Evolutionary conservation across 2,797 vertebrate species (phyloP), one percentile per base, ranked within the genome.

Genomic region (Channa striata): DNA sequence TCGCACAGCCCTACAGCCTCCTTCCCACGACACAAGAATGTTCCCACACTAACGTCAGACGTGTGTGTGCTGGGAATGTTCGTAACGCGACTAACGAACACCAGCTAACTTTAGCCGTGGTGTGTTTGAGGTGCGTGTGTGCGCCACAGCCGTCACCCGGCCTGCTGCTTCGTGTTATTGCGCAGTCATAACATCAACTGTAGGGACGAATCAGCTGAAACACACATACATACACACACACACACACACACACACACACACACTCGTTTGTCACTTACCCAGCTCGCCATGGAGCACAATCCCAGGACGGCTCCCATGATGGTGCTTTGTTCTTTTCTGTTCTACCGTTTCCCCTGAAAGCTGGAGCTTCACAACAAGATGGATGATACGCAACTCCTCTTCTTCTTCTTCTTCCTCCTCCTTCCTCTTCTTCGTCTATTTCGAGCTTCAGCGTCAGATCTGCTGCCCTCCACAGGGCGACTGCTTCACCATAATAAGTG

Each of bases 281-380:
- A 99, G 92, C 96, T 99, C 59, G 97, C 97, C 94, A 98, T 77
- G 77, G 97, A 97, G 91, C 97, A 99, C 71, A 98, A 89, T 14
- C 97, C 97, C 62, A 99, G 89, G 1, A 97, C 96, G 25, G 94
- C 87, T 83, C 97, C 97, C 97, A 99, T 99, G 58, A 74, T 82
- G 68, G 49, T 60, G 54, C 34, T 57, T 51, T 56, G 2, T 61
- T 60, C 17, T 58, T 52, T 44, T 9, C 12, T 46, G 0, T 8
- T 56, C 36, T 37, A 64, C 2, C 11, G 19, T n/a, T 8, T 16
- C 23, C 6, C 44, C 39, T 25, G 56, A 61, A 17, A 23, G 16
- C 46, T 39, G 64, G 2, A 40, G 34, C 4, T 14, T 16, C 40
- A 20, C 11, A 21, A 79, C 57, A 84, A 87, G 59, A 86, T 86